A percentile compares a stretch with the other conserved stretches of the same genome.
These are phyloP conservation scores for Polietes domitor DNA, from an alignment of 2,888 invertebrate species.

Conservation along the genomic window DNA sequence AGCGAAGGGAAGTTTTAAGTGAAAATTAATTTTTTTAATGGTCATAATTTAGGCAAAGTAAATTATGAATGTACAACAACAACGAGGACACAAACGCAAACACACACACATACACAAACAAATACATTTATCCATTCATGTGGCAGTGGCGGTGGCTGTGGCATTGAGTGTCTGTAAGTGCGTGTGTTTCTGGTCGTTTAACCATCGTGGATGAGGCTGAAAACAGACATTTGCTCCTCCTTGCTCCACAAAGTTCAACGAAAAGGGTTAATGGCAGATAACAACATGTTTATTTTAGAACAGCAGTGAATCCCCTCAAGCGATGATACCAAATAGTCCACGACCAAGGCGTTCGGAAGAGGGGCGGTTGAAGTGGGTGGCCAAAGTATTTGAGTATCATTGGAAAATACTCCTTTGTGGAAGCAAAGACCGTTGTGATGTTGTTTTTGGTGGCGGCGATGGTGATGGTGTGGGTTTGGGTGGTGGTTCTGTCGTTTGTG, in stretches of 20 bases:
- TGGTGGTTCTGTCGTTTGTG: constrained; percentile 1
- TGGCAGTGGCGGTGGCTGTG: too few relatives aligned
- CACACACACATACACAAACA: too few relatives aligned
- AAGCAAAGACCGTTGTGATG: background rate
- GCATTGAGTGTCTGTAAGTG: background rate
- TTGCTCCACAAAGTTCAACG: constrained; percentile 20
- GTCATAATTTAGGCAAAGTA: constrained; percentile 60
- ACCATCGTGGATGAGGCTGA: background rate
- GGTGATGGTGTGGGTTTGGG: background rate
- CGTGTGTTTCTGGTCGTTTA: background rate
- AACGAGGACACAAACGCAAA: constrained; percentile 37
- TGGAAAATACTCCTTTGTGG: background rate
- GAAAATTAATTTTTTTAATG: constrained; percentile 64
- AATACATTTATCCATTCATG: background rate
- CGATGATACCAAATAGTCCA: background rate
- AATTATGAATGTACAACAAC: constrained; percentile 55
- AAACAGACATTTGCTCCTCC: background rate
- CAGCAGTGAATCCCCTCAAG: background rate
- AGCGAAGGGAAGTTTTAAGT: constrained; percentile 51
- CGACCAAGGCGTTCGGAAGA: background rate
- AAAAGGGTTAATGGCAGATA: constrained; percentile 34
- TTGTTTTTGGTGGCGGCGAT: background rate
- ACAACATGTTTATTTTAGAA: constrained; percentile 29
- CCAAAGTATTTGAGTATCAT: background rate
- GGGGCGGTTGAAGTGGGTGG: background rate